Conservation (phyloP, 2,888 invertebrate genomes). For the Rhagonycha lutea region DNA sequence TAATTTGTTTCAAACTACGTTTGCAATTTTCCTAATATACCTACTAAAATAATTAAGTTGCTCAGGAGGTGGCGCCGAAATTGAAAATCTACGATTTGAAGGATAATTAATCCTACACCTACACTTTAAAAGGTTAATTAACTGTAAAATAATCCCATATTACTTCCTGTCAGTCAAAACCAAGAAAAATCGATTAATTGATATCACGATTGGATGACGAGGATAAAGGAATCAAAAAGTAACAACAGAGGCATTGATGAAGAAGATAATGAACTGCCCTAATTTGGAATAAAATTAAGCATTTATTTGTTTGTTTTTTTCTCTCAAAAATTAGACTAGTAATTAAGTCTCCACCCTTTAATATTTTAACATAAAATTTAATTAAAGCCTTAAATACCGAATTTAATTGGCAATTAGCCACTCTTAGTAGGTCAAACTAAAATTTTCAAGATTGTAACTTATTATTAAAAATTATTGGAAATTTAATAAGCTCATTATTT, state of each 20-base stretch:
- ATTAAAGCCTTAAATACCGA: not conserved
- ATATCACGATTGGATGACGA: not conserved
- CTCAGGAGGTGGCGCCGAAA: not conserved
- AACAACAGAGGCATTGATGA: not conserved
- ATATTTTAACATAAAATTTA: not conserved
- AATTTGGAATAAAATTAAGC: not conserved
- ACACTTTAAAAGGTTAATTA: not conserved
- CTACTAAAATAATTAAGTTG: not conserved
- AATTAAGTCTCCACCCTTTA: not conserved
- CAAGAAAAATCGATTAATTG: not conserved
- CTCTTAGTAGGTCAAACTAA: not conserved
- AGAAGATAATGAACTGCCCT: not conserved
- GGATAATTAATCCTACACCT: not conserved
- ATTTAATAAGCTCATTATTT: not conserved
- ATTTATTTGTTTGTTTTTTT: not conserved
- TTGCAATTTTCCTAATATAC: not conserved
- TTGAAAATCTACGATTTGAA: not conserved
- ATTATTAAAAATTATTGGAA: not conserved
- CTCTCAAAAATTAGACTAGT: not conserved
- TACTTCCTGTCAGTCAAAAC: not conserved
- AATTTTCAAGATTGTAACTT: not conserved
- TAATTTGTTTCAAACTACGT: too few relatives aligned
- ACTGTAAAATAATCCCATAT: not conserved
- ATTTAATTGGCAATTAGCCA: not conserved
- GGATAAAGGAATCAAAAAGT: not conserved